Percentiles rank a stretch among this genome's conserved stretches.
Conservation (phyloP, 2,888 invertebrate genomes). For the Andricus curvator region DNA sequence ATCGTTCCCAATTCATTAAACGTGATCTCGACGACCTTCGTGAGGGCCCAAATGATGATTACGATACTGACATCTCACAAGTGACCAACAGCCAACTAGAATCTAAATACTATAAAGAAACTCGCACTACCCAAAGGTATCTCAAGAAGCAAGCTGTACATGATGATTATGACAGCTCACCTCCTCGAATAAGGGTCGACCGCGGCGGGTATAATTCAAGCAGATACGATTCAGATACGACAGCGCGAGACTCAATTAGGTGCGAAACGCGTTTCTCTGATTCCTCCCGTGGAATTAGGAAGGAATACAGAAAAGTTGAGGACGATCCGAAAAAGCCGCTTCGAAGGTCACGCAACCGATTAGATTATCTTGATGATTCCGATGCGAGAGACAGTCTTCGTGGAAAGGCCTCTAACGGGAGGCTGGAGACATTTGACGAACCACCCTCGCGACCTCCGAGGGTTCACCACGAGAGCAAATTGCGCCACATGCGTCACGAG, state of each 20-base stretch:
- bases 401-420: constrained; percentile 58
- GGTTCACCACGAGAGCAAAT: constrained; percentile 71
- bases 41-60: constrained; percentile 73
- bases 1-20: constrained; percentile 63
- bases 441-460: constrained; percentile 67
- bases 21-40: constrained; percentile 67
- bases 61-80: constrained; percentile 76
- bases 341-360: constrained; percentile 69
- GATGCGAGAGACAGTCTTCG: constrained; percentile 69
- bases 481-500: constrained; percentile 77
- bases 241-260: constrained; percentile 70
- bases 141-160: constrained; percentile 66
- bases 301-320: constrained; percentile 66
- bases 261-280: constrained; percentile 66
- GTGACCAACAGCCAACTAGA: constrained; percentile 73
- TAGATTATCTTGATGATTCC: constrained; percentile 72
- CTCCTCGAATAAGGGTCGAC: constrained; percentile 67
- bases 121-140: constrained; percentile 69
- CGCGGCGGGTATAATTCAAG: constrained; percentile 70
- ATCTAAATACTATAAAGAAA: constrained; percentile 71
- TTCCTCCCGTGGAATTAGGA: constrained; percentile 60
- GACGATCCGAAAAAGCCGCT: constrained; percentile 69
- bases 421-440: constrained; percentile 69
- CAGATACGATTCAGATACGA: constrained; percentile 75
- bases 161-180: constrained; percentile 75